Conservation (phyloP, 2,113 vertebrate species). For the Laterallus jamaicensis region DNA sequence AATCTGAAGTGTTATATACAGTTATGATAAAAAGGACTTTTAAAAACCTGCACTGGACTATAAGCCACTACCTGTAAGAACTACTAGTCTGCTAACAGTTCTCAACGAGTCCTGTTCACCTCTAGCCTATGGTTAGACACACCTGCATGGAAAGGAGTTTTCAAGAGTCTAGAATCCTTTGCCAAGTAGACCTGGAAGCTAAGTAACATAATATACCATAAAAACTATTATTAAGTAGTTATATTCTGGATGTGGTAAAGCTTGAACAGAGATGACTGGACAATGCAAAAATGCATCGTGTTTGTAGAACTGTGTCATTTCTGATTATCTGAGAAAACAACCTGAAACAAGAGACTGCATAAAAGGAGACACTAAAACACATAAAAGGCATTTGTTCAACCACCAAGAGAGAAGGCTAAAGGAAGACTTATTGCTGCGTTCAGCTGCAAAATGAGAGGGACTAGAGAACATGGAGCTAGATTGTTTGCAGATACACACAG, state of each 20-base stretch:
- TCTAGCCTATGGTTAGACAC: background rate
- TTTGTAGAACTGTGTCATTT: background rate
- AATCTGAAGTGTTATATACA: background rate
- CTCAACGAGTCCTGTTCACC: background rate
- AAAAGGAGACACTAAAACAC: background rate
- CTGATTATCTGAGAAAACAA: background rate
- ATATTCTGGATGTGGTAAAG: background rate
- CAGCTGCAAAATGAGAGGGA: background rate
- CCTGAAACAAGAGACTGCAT: background rate
- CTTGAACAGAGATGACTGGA: background rate
- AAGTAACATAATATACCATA: background rate
- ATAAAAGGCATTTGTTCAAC: background rate
- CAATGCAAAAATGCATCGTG: background rate
- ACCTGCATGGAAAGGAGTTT: background rate
- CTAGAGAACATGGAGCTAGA: background rate
- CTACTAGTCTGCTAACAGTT: background rate
- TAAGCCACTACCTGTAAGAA: background rate
- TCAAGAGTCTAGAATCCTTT: background rate
- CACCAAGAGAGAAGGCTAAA: background rate
- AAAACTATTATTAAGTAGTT: background rate
- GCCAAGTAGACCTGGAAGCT: background rate
- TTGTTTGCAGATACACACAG: background rate
- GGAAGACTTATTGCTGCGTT: background rate
- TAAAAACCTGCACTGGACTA: background rate
- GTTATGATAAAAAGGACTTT: background rate